Evolutionary conservation across 1,140 invertebrate genomes (phyloP).

Genomic region (Aleiodes sp.): DNA sequence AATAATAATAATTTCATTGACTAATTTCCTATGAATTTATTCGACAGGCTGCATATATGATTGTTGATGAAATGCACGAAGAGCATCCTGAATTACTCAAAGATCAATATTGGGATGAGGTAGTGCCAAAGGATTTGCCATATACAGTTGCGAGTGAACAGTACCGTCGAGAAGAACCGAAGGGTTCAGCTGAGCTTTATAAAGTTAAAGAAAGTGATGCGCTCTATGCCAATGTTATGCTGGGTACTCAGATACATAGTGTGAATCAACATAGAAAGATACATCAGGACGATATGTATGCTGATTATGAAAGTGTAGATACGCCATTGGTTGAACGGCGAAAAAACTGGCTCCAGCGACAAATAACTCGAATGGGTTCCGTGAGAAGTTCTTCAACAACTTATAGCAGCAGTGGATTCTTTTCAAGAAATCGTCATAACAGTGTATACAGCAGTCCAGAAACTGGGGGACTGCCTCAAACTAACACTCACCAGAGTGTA

Average conservation of each 20-base stretch:
- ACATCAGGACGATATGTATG: constrained; percentile 82
- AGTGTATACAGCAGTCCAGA: constrained; percentile 84
- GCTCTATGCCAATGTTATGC: constrained; percentile 77
- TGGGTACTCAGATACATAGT: constrained; percentile 63
- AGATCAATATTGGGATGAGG: constrained; percentile 91
- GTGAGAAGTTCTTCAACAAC: constrained; percentile 83
- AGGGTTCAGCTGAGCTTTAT: constrained; percentile 84
- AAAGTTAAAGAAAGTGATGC: constrained; percentile 85
- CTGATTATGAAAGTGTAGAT: constrained; percentile 88
- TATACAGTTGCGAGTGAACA: constrained; percentile 87
- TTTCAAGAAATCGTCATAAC: constrained; percentile 76
- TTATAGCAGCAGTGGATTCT: constrained; percentile 80
- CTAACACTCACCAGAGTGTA: constrained; percentile 60
- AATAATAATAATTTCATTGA: background rate
- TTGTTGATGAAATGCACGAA: constrained; percentile 91
- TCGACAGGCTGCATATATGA: constrained; percentile 86
- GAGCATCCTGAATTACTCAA: constrained; percentile 88
- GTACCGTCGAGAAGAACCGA: constrained; percentile 81
- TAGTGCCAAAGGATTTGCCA: constrained; percentile 86
- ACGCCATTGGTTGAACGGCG: constrained; percentile 83
- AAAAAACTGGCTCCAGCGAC: constrained; percentile 88
- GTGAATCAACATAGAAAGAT: constrained; percentile 70
- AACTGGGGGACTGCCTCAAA: constrained; percentile 65
- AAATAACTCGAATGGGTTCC: constrained; percentile 84
- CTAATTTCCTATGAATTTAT: constrained; percentile 26